Evolutionary conservation across 2,113 vertebrate species (phyloP).

Genomic region (Apeltes quadracus): DNA sequence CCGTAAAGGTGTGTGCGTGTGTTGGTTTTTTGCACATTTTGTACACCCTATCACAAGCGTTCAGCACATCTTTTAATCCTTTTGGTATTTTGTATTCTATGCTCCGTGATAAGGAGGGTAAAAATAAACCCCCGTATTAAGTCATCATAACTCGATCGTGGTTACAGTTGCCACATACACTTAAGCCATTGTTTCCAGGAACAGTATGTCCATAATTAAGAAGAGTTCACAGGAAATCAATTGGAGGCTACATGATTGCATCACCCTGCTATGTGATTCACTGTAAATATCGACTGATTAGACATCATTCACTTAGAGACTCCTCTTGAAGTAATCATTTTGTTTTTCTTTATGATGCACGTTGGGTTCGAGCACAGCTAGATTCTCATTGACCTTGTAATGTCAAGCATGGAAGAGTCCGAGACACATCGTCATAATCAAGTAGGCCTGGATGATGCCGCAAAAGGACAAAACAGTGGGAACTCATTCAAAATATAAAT

Average conservation of each 20-base stretch:
- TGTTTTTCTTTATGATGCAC: neutral
- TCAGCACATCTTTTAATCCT: slow-evolving; percentile 17
- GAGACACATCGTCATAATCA: neutral
- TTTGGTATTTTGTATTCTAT: slow-evolving; percentile 16
- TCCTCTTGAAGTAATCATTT: neutral
- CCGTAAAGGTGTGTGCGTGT: neutral
- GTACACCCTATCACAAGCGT: neutral
- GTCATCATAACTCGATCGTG: neutral
- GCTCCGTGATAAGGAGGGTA: neutral
- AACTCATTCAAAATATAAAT: neutral
- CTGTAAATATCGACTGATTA: neutral
- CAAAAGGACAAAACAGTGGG: neutral
- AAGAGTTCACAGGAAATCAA: slow-evolving; percentile 4
- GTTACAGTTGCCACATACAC: neutral
- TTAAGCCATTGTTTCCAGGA: neutral
- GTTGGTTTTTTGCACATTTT: slow-evolving; percentile 6
- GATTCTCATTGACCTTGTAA: slow-evolving; percentile 8
- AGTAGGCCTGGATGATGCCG: neutral
- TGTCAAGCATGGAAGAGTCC: neutral
- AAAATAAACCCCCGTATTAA: neutral
- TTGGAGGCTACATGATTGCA: slow-evolving; percentile 8
- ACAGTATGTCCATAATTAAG: slow-evolving; percentile 1
- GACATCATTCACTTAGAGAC: neutral
- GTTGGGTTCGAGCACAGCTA: neutral
- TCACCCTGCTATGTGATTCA: neutral